Base-by-base conservation (phyloP, 2,797 vertebrate species). In the Heteromormyrus szaboi region DNA sequence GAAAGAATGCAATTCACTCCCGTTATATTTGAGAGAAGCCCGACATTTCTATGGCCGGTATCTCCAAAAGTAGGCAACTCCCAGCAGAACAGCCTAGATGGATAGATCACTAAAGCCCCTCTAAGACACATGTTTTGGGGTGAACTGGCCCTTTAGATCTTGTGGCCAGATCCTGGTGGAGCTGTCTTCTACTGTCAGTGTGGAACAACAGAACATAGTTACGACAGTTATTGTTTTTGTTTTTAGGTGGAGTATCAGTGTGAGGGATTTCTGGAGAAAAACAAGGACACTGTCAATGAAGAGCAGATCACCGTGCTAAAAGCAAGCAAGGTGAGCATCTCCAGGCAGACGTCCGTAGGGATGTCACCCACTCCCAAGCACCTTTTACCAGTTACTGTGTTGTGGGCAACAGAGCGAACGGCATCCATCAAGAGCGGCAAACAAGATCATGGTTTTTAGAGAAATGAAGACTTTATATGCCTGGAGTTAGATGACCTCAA, bases 191-290 rank as follows among this genome's bases (percentile, higher is more conserved):
- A 4, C 25, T 65, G n/a, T 88, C 44, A 37, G 25, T 37, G 68
- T 44, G 72, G 37, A 79, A 79, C 4, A 2, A 44, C 17, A 19
- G 72, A 44, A 14, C 41, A 44, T 41, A 19, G 14, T 79, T 79
- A 41, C 17, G 5, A 79, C 3, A 41, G 14, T 22, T 22, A 46
- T 22, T 53, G 54, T 2, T 41, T n/a, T 65, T 53, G 6, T 84
- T 88, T 50, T 51, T 91, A 99, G 99, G 98, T 99, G 93, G 98
- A 99, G 91, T 99, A 99, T 93, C 97, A 99, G 65, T 99, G 98
- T 93, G 96, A 96, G 85, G 97, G 98, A 44, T 99, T 99, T 95
- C 94, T 99, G 92, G 99, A 99, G 94, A 99, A 99, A 96, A 99
- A 99, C 94, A 99, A 98, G 95, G 98, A 99, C 93, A 99, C 98